A percentile compares a stretch with the other conserved stretches of the same genome.
phyloP scores from a whole-genome alignment of 2,888 invertebrate genomes.

The Girardia tigrina region DNA sequence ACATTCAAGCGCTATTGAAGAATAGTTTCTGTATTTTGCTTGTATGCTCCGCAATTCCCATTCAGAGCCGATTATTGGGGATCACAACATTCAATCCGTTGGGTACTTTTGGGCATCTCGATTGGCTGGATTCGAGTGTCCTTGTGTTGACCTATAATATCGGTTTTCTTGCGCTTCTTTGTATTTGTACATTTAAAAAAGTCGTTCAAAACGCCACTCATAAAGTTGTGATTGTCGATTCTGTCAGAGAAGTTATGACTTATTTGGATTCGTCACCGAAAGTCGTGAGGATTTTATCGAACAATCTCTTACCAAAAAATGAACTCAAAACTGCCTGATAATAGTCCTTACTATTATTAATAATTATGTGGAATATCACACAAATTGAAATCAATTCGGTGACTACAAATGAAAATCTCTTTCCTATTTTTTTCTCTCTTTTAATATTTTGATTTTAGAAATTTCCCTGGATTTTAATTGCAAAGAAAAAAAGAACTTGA shows the following conservation, averaged over 20 bases:
- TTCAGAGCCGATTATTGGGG: slow-evolving; percentile 82
- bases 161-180: slow-evolving; percentile 65
- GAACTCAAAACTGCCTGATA: neutral
- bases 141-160: slow-evolving; percentile 82
- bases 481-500: too few species aligned
- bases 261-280: slow-evolving; percentile 16
- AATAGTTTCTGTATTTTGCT: slow-evolving; percentile 64
- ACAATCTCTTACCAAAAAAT: neutral
- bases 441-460: too few species aligned
- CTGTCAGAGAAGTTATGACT: neutral
- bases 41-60: slow-evolving; percentile 83
- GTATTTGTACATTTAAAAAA: neutral
- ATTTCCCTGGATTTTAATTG: too few species aligned
- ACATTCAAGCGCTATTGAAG: slow-evolving; percentile 74
- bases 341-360: too few species aligned
- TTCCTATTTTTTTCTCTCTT: too few species aligned
- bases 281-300: neutral
- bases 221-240: neutral
- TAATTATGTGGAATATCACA: too few species aligned
- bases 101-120: slow-evolving; percentile 88
- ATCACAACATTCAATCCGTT: slow-evolving; percentile 94
- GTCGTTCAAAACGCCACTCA: neutral
- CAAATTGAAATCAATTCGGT: too few species aligned
- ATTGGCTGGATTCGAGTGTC: slow-evolving; percentile 92
- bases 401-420: too few species aligned